Conservation (phyloP, 1,140 invertebrate genomes). For the Amyelois transitella region DNA sequence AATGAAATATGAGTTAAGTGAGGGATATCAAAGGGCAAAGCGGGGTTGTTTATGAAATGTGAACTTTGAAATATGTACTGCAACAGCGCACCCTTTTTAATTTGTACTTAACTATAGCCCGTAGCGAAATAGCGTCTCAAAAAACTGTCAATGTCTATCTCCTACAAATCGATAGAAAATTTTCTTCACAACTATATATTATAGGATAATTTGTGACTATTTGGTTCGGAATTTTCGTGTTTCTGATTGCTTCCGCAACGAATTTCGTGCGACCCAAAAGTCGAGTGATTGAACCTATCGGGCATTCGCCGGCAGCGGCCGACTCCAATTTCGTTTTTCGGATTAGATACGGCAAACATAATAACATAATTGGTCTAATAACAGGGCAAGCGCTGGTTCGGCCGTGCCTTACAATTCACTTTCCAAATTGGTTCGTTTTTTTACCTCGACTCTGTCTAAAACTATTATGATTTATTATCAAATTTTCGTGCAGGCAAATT, state of each 20-base stretch:
- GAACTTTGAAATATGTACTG: conserved; percentile 66
- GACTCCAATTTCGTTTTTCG: conserved; percentile 73
- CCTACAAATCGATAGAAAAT: conserved; percentile 42
- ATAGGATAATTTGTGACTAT: conserved; percentile 54
- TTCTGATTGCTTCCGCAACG: conserved; percentile 73
- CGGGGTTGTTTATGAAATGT: conserved; percentile 63
- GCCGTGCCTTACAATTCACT: conserved; percentile 73
- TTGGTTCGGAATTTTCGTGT: conserved; percentile 63
- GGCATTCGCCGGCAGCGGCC: conserved; percentile 68
- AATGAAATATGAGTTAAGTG: conserved; percentile 72
- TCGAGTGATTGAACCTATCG: conserved; percentile 71
- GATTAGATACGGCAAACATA: conserved; percentile 74
- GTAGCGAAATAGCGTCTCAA: conserved; percentile 51
- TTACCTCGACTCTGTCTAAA: conserved; percentile 68
- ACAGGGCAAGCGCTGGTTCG: conserved; percentile 51
- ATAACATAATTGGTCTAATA: conserved; percentile 75
- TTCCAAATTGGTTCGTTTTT: conserved; percentile 73
- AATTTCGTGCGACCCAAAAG: conserved; percentile 72
- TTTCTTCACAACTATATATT: conserved; percentile 38
- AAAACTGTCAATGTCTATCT: conserved; percentile 27
- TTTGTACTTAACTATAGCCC: conserved; percentile 65
- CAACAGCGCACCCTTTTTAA: conserved; percentile 64
- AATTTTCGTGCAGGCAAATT: conserved; percentile 74
- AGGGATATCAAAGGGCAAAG: conserved; percentile 69
- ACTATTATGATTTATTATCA: conserved; percentile 74